Evolutionary conservation across 2,797 vertebrate species (phyloP).

Genomic region (Amniataba percoides): DNA sequence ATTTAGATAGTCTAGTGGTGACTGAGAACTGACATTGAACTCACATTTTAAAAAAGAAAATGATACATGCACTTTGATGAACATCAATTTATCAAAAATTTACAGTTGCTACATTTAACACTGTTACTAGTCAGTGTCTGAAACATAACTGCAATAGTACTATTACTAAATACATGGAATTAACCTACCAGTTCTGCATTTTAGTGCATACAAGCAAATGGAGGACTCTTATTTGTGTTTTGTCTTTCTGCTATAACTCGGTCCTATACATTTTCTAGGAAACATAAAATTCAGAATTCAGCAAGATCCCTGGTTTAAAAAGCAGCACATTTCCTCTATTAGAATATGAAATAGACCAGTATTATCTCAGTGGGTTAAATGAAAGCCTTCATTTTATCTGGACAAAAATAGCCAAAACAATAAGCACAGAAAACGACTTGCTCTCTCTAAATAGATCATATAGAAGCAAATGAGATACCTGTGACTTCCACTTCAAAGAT

Average conservation of each 20-base stretch:
- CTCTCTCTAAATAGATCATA: background rate
- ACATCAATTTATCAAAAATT: too few relatives aligned
- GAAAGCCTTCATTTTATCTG: background rate
- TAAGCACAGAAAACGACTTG: background rate
- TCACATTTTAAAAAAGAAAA: too few relatives aligned
- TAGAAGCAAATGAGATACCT: constrained; percentile 6
- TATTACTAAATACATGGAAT: background rate
- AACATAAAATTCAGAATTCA: constrained; percentile 7
- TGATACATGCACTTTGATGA: background rate
- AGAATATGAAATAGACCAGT: background rate
- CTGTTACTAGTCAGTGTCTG: background rate
- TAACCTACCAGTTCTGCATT: too few relatives aligned
- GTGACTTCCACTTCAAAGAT: constrained; percentile 31
- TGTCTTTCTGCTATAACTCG: background rate
- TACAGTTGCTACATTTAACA: too few relatives aligned
- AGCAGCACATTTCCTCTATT: background rate
- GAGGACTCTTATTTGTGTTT: background rate
- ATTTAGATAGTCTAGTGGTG: constrained; percentile 4
- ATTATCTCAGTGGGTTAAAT: background rate
- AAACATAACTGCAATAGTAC: background rate
- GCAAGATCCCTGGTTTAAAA: background rate
- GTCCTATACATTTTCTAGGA: background rate
- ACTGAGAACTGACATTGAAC: constrained; percentile 24
- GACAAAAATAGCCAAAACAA: background rate
- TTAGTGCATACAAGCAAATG: background rate